A percentile compares a stretch with the other conserved stretches of the same genome.
phyloP scores from a whole-genome alignment of 2,888 invertebrate species.

The Saturnia japonica region DNA sequence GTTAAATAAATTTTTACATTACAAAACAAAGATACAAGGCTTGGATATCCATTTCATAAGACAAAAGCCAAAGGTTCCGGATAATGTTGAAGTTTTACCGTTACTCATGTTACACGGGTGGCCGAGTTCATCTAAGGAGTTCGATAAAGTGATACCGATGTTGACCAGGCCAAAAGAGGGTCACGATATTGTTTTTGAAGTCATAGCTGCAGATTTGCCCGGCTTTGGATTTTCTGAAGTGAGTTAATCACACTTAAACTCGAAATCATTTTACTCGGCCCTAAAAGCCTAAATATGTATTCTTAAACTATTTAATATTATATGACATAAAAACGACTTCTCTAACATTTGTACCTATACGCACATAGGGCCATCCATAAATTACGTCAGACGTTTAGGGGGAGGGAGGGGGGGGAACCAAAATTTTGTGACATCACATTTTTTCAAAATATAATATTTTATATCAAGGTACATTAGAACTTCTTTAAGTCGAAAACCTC shows the following conservation, averaged over 20 bases:
- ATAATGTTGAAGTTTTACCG: slow-evolving; percentile 74
- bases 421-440: too few relatives aligned
- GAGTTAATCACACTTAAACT: slow-evolving; percentile 22
- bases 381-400: too few relatives aligned
- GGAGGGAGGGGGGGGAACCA: too few relatives aligned
- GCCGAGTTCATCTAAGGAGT: slow-evolving; percentile 93
- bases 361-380: too few relatives aligned
- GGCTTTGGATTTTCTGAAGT: slow-evolving; percentile 88
- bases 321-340: too few relatives aligned
- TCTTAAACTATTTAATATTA: too few relatives aligned
- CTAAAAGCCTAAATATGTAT: background rate
- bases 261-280: background rate
- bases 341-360: too few relatives aligned
- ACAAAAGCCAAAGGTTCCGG: slow-evolving; percentile 76
- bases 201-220: slow-evolving; percentile 85
- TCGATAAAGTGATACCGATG: slow-evolving; percentile 87
- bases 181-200: slow-evolving; percentile 85
- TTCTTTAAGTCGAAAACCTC: too few relatives aligned
- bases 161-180: slow-evolving; percentile 80
- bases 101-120: slow-evolving; percentile 91
- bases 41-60: slow-evolving; percentile 89
- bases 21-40: slow-evolving; percentile 87
- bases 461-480: too few relatives aligned
- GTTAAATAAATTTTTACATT: slow-evolving; percentile 89
- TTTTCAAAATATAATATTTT: too few relatives aligned